These are phyloP conservation scores for Archips crataeganus DNA, from an alignment of 2,888 invertebrate species.

Conservation along the genomic window DNA sequence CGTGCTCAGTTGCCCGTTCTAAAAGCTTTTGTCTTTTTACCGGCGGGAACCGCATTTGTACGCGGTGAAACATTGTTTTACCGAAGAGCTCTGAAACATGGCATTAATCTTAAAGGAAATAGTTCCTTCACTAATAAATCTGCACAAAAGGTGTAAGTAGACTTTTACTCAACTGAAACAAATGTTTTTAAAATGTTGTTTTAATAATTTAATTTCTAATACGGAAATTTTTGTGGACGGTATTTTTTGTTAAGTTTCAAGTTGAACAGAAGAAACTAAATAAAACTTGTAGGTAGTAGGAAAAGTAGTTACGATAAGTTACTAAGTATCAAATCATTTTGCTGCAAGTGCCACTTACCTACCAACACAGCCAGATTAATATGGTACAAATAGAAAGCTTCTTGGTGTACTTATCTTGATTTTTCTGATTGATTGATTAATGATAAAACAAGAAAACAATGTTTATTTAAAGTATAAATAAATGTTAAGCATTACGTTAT, in stretches of 20 bases:
- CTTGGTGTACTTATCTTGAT: too few species aligned
- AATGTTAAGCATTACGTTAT: not conserved
- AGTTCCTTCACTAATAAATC: not conserved
- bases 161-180: not conserved
- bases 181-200: not conserved
- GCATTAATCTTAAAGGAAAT: not conserved
- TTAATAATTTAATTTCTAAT: not conserved
- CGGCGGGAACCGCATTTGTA: constrained; percentile 33
- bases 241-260: too few species aligned
- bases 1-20: constrained; percentile 33
- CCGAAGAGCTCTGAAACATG: constrained; percentile 5
- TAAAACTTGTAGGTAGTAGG: too few species aligned
- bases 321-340: too few species aligned
- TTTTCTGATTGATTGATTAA: not conserved
- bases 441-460: not conserved
- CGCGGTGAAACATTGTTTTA: constrained; percentile 24
- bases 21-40: constrained; percentile 39
- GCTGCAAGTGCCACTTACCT: too few species aligned
- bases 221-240: too few species aligned
- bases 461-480: not conserved
- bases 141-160: not conserved
- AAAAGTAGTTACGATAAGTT: too few species aligned
- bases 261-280: too few species aligned
- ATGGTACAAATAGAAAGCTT: too few species aligned
- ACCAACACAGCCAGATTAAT: too few species aligned